Evolutionary conservation across 2,888 invertebrate species (phyloP).

Genomic region (Celastrina argiolus): DNA sequence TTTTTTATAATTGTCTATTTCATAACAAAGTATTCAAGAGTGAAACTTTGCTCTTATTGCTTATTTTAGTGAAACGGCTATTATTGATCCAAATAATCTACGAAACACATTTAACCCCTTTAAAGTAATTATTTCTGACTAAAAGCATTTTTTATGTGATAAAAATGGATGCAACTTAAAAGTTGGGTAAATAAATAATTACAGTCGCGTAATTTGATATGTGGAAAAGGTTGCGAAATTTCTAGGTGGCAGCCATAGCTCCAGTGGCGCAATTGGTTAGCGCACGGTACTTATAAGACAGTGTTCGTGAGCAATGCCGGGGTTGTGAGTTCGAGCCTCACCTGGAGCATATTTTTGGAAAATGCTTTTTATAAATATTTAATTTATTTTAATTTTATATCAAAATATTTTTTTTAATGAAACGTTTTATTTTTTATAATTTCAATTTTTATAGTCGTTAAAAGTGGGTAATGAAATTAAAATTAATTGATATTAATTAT

Average conservation of each 20-base stretch:
- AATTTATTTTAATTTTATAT: too few relatives aligned
- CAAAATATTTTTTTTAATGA: too few relatives aligned
- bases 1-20: too few relatives aligned
- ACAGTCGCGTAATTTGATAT: constrained; percentile 32
- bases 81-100: too few relatives aligned
- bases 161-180: not conserved
- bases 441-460: too few relatives aligned
- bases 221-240: constrained; percentile 45
- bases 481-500: too few relatives aligned
- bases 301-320: constrained; percentile 97
- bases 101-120: not conserved
- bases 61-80: too few relatives aligned
- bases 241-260: constrained; percentile 72
- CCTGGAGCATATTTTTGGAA: constrained; percentile 89
- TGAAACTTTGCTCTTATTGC: too few relatives aligned
- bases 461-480: too few relatives aligned
- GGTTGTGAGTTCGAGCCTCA: constrained; percentile 99
- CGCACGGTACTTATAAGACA: constrained; percentile 99
- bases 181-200: not conserved
- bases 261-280: constrained; percentile 99
- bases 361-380: not conserved
- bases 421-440: too few relatives aligned
- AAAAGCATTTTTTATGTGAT: not conserved
- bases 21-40: too few relatives aligned
- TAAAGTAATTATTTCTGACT: not conserved